phyloP scores from a whole-genome alignment of 2,888 invertebrate species.

The Synanthedon myopaeformis region DNA sequence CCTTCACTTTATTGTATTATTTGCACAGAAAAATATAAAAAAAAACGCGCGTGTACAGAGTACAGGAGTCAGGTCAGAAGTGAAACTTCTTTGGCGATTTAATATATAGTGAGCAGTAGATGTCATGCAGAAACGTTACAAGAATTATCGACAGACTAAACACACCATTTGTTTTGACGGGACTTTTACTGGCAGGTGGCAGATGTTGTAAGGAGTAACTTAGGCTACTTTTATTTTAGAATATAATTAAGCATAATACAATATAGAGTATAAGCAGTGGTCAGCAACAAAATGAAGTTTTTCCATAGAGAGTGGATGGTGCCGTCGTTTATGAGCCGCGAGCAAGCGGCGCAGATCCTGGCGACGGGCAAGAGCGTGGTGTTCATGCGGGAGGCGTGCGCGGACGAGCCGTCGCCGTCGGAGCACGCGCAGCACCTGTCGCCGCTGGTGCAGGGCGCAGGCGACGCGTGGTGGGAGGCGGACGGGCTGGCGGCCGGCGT shows the following conservation, averaged over 20 bases:
- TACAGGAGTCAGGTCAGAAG: too few species aligned
- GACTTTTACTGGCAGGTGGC: too few species aligned
- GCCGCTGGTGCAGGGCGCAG: constrained; percentile 54
- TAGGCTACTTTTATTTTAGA: too few species aligned
- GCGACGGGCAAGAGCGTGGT: constrained; percentile 96
- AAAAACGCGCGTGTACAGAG: too few species aligned
- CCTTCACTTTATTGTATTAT: too few species aligned
- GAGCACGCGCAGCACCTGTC: constrained; percentile 72
- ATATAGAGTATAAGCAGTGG: constrained; percentile 5
- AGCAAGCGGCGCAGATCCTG: constrained; percentile 89
- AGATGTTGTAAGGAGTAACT: too few species aligned
- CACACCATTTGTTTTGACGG: too few species aligned
- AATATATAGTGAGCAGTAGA: too few species aligned
- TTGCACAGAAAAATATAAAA: too few species aligned
- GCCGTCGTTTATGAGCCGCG: constrained; percentile 87
- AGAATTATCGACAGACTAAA: too few species aligned
- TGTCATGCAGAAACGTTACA: too few species aligned
- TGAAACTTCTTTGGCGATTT: too few species aligned
- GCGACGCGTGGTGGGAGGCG: constrained; percentile 58
- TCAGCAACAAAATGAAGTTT: constrained; percentile 3
- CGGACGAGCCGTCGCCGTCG: constrained; percentile 78
- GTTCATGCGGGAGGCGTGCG: constrained; percentile 92
- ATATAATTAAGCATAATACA: neutral
- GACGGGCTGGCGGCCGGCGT: constrained; percentile 81
- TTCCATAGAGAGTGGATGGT: constrained; percentile 81